Evolutionary conservation across 2,113 vertebrate genomes (phyloP).

Genomic region (Toxotes jaculatrix): DNA sequence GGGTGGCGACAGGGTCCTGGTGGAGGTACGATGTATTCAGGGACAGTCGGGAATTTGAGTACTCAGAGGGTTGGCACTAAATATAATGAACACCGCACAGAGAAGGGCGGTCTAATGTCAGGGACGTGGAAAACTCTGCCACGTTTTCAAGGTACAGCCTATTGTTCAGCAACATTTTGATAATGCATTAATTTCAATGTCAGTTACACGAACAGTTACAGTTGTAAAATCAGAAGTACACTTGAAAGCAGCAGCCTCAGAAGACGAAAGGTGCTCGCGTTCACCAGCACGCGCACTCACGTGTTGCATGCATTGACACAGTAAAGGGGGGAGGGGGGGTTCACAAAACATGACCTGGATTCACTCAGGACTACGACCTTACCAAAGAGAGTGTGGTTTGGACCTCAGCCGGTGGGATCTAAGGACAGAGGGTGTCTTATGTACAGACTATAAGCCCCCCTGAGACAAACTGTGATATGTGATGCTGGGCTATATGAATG

Average conservation of each 20-base stretch:
- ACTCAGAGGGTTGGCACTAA: background rate
- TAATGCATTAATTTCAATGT: background rate
- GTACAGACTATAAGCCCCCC: no score
- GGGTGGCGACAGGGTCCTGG: constrained; percentile 32
- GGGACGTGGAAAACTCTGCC: background rate
- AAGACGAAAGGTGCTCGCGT: background rate
- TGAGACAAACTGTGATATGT: no score
- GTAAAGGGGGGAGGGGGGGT: background rate
- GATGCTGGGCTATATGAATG: no score
- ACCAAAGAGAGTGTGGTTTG: background rate
- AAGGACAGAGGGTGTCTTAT: no score
- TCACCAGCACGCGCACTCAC: background rate
- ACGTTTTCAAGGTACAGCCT: background rate
- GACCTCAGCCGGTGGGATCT: background rate
- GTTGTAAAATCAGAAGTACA: constrained; percentile 6
- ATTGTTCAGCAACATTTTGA: background rate
- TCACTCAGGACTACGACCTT: background rate
- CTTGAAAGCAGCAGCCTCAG: constrained; percentile 15
- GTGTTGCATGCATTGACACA: background rate
- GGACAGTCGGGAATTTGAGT: background rate
- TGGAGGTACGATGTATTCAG: constrained; percentile 49
- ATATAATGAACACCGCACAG: background rate
- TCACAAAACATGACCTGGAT: background rate
- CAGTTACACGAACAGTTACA: rapidly evolving
- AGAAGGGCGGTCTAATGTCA: background rate